phyloP scores from a whole-genome alignment of 2,113 vertebrate genomes.

The Pseudonaja textilis region DNA sequence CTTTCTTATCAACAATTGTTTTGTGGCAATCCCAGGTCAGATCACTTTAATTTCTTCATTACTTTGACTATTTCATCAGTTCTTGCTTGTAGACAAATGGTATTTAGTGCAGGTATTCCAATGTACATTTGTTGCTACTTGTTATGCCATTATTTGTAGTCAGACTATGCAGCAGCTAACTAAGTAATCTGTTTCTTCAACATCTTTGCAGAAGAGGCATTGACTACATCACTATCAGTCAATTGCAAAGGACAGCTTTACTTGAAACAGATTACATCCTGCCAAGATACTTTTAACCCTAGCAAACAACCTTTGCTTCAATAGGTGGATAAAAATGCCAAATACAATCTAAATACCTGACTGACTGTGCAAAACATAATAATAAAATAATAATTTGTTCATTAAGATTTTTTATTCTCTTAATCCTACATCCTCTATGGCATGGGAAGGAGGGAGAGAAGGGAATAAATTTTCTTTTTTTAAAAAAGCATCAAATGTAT shows the following conservation, averaged over 20 bases:
- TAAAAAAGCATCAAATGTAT: neutral
- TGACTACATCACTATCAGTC: neutral
- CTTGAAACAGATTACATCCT: neutral
- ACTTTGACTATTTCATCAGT: neutral
- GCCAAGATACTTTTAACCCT: neutral
- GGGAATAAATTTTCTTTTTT: neutral
- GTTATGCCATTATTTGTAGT: neutral
- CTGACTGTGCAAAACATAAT: neutral
- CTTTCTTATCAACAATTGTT: neutral
- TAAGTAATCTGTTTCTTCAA: neutral
- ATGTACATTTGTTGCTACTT: neutral
- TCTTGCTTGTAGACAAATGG: neutral
- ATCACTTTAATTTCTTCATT: neutral
- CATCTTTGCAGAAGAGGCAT: neutral
- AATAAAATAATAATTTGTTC: neutral
- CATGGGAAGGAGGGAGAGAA: neutral
- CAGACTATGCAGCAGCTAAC: neutral
- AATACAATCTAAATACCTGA: neutral
- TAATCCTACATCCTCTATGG: neutral
- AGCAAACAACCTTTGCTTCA: neutral
- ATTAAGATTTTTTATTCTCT: neutral
- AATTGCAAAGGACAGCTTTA: neutral
- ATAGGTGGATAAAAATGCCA: neutral
- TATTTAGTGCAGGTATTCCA: neutral
- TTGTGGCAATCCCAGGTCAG: neutral